Conservation (phyloP, 1,140 invertebrate species). For the Steinernema feltiae region DNA sequence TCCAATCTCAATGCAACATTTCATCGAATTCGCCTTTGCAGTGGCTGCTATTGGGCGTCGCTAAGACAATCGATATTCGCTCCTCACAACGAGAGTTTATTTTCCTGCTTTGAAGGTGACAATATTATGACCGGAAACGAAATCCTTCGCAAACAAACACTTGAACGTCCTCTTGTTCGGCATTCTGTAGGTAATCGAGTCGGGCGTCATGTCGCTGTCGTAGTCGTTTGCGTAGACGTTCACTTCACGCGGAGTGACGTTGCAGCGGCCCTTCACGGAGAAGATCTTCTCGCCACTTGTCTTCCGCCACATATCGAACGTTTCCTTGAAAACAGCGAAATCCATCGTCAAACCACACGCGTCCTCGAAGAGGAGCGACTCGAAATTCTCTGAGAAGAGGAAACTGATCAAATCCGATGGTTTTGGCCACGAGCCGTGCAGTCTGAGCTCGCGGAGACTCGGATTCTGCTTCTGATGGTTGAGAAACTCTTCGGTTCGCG, state of each 20-base stretch:
- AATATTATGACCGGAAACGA: no score
- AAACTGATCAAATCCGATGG: background rate
- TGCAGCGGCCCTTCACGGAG: background rate
- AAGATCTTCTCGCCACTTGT: background rate
- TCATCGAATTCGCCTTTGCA: no score
- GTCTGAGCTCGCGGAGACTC: no score
- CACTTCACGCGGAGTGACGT: background rate
- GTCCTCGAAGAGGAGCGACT: background rate
- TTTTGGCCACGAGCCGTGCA: background rate
- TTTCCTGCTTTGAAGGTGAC: no score
- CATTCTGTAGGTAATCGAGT: background rate
- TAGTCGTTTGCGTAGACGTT: background rate
- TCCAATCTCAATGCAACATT: no score
- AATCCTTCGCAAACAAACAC: no score
- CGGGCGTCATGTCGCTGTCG: background rate
- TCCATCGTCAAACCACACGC: background rate
- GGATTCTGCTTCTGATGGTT: no score
- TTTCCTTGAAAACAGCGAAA: background rate
- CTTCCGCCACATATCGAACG: background rate
- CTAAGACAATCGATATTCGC: no score
- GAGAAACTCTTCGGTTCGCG: no score
- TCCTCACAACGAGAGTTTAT: no score
- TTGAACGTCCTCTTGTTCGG: no score
- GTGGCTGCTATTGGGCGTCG: no score
- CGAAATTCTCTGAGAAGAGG: background rate